Evolutionary conservation across 2,113 vertebrate species (phyloP).

Genomic region (Tragelaphus imberbis): DNA sequence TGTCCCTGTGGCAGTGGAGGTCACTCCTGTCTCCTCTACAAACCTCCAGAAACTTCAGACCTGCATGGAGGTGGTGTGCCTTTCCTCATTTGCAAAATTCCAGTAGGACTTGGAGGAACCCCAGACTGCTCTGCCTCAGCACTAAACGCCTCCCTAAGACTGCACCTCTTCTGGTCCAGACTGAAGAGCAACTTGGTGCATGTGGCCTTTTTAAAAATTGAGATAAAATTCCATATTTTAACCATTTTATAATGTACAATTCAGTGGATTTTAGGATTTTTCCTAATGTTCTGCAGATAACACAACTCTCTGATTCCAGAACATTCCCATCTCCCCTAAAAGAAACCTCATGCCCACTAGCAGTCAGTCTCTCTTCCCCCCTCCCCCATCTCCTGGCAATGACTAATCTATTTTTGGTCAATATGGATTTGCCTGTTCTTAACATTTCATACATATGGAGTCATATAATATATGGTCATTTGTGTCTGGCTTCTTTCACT

Average conservation of each 20-base stretch:
- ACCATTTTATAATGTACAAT: not conserved
- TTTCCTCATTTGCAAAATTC: not conserved
- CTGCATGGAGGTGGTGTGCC: fast-evolving
- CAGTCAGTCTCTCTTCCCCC: not conserved
- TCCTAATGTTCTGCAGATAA: not conserved
- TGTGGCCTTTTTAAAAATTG: not conserved
- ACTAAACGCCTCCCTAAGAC: not conserved
- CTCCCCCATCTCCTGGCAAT: too few species aligned
- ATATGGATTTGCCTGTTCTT: not conserved
- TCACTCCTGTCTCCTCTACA: not conserved
- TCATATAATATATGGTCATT: not conserved
- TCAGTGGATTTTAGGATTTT: not conserved
- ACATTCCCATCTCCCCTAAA: not conserved
- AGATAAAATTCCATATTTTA: not conserved
- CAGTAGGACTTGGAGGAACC: not conserved
- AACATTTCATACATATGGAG: not conserved
- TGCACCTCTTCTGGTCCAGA: not conserved
- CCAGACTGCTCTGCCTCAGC: not conserved
- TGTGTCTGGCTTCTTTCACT: slow-evolving; percentile 10
- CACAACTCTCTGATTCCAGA: not conserved
- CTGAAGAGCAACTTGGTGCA: not conserved
- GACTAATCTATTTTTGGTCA: not conserved
- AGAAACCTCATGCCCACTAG: not conserved
- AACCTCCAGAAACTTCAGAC: not conserved
- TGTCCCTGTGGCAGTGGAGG: not conserved